Base-by-base conservation (phyloP, 1,140 invertebrate species). In the Monomorium pharaonis region DNA sequence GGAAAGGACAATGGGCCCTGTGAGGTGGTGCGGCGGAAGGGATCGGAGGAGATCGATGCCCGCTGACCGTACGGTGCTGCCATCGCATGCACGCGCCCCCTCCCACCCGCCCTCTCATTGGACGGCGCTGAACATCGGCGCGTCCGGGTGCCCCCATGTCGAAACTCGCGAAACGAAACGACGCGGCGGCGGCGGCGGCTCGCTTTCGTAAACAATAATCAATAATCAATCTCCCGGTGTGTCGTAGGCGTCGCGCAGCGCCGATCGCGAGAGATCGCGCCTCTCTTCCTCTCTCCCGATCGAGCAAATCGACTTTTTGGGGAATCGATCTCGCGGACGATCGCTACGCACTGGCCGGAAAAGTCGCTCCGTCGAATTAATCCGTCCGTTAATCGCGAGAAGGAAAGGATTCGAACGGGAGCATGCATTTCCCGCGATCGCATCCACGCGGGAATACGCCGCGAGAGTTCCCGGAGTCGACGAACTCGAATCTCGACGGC, bases 41-140 rank as follows among this genome's bases (percentile, higher is more conserved):
- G 56, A 42, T 10, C 80, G 65, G 70, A 88, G 56, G 92, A 92
- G 93, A 94, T 94, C 93, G 93, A 94, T 94, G 92, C 88, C 77
- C 89, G 84, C 85, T 88, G 86, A 69, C 86, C 85, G 91, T 90
- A 90, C 89, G 87, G 92, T 94, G 92, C 89, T 93, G 93, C 93
- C 93, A 88, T 70, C 88, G 72, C 84, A n/a, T n/a, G 72, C 67
- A 85, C 62, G 62, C 74, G 83, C 75, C 83, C 60, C 14, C 24
- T 6, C 84, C 54, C 62, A 7, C 21, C 1, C 78, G 56, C 62
- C 89, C 86, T 78, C 85, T 51, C 60, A 74, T 72, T 85, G 87
- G 70, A 24, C 91, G 84, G 89, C 63, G 63, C 63, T 76, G 83
- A 67, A 80, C 16, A 37, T 33, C 47, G 58, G 14, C 1, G 9